phyloP scores from a whole-genome alignment of 1,140 invertebrate species.

The Bombus superbus region DNA sequence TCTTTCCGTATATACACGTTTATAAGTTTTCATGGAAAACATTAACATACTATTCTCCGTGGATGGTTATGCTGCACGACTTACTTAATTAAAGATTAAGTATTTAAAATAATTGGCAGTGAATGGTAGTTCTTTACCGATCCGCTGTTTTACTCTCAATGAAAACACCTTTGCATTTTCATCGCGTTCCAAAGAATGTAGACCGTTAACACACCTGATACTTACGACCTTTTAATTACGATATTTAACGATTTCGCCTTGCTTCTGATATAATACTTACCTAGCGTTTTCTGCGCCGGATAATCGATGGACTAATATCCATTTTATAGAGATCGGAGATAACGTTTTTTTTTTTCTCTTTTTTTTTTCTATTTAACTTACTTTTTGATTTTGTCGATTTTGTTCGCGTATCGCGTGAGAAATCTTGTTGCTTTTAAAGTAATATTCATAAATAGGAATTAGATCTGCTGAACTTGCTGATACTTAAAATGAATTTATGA shows the following conservation, averaged over 20 bases:
- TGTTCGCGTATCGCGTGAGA: no score
- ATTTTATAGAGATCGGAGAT: no score
- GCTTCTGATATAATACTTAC: no score
- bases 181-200: background rate
- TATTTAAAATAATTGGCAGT: background rate
- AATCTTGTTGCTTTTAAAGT: background rate
- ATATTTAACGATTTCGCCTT: background rate
- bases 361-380: no score
- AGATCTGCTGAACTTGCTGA: no score
- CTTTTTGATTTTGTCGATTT: no score
- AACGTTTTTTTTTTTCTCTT: no score
- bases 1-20: no score
- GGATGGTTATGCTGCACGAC: background rate
- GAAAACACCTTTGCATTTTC: background rate
- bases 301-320: no score
- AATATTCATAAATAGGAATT: background rate
- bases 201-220: no score
- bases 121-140: background rate
- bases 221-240: background rate
- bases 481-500: conserved; percentile 16
- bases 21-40: background rate
- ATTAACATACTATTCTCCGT: background rate
- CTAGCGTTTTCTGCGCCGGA: no score
- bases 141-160: background rate
- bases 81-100: background rate